Evolutionary conservation across 2,888 invertebrate species (phyloP), one percentile per base, ranked within the genome.

Genomic region (Reticulitermes lucifugus): DNA sequence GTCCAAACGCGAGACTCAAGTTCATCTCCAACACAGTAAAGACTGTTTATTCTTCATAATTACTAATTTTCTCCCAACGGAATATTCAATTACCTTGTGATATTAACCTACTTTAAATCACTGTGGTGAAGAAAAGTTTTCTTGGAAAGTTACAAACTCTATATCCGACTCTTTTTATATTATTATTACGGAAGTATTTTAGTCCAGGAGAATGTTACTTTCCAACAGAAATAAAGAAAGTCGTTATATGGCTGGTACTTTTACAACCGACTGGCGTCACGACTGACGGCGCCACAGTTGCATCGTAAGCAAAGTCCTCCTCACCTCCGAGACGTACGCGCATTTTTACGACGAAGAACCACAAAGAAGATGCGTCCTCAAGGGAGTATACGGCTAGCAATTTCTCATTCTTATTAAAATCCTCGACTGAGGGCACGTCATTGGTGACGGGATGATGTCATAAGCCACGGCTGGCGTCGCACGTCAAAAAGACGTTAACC

Each of bases 381-480:
- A n/a, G 65, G n/a, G 65, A 65, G 65, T 65, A 65, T 65, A 65
- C 9, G n/a, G 65, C 65, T n/a, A 25, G 25, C 65, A 65, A 65
- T 65, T 65, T 65, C 65, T 65, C 65, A 65, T 65, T 65, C 65
- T 65, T 65, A 65, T 65, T 65, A 65, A 65, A 65, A 65, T 65
- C 65, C n/a, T 65, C 65, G n/a, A 25, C n/a, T 65, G 25, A 65
- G 65, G 25, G 65, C 65, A 65, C 25, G 65, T 65, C 65, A 65
- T n/a, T 65, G 65, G 65, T 65, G 65, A 65, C 25, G 65, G 25
- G 65, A 65, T 65, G 65, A 65, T 65, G 65, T 65, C 65, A 65
- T 65, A 65, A 65, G 65, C 65, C 25, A 65, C 65, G 65, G 65
- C 65, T 65, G 65, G 65, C 65, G 65, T 65, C 65, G 65, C 65